These are phyloP conservation scores for Anoura caudifer DNA, from an alignment of 2,113 vertebrate genomes.

Conservation along the genomic window DNA sequence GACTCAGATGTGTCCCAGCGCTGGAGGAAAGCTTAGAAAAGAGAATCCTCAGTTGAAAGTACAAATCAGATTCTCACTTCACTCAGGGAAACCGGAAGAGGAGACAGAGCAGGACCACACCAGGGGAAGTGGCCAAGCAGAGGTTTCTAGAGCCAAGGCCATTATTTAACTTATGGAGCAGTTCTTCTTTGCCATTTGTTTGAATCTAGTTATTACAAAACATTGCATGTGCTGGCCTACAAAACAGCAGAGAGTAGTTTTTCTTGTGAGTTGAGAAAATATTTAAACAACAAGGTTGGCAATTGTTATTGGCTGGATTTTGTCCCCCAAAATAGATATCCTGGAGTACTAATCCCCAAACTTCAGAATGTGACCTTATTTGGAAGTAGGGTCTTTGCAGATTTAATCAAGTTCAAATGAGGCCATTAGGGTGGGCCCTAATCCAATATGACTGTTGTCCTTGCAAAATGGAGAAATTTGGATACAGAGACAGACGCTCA, in stretches of 20 bases:
- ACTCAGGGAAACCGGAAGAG: background rate
- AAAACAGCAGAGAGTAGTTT: background rate
- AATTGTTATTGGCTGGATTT: background rate
- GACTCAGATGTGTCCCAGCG: background rate
- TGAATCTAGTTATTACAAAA: background rate
- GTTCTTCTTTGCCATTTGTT: background rate
- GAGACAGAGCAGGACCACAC: background rate
- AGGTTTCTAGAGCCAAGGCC: background rate
- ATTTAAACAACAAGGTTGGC: background rate
- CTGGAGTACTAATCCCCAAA: background rate
- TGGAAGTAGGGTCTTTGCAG: background rate
- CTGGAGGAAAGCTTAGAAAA: background rate
- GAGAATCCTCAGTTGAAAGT: background rate
- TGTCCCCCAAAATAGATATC: background rate
- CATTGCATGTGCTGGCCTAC: background rate
- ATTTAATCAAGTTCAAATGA: background rate
- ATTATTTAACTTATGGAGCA: background rate
- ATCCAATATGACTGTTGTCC: background rate
- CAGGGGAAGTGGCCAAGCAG: background rate
- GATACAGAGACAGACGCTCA: background rate
- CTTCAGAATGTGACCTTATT: background rate
- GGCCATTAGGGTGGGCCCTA: background rate
- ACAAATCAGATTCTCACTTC: background rate
- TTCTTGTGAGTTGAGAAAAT: background rate
- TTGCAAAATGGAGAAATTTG: background rate